Percentiles rank a stretch among this genome's conserved stretches.
Conservation (phyloP, 2,888 invertebrate species). For the Magallana nippona region DNA sequence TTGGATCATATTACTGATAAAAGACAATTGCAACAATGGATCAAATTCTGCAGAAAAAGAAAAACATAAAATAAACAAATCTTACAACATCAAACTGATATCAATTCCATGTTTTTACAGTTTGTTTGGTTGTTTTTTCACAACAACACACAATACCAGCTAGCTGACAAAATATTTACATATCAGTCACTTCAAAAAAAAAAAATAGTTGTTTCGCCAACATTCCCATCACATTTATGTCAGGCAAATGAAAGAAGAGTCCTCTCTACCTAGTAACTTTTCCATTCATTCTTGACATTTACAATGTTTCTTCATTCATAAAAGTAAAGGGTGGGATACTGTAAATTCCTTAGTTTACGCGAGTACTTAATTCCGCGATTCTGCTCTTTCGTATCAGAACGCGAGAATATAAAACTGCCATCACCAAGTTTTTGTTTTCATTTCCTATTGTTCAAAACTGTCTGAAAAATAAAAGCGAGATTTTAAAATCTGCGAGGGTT, state of each 20-base stretch:
- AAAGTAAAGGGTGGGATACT: background rate
- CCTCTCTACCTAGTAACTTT: background rate
- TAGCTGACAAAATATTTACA: background rate
- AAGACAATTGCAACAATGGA: background rate
- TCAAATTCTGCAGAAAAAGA: background rate
- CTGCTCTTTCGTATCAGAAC: no score
- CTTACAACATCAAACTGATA: background rate
- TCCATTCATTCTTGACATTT: background rate
- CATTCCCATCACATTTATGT: background rate
- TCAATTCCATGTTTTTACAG: background rate
- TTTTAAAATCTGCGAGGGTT: no score
- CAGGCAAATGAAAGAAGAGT: background rate
- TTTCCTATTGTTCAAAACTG: no score
- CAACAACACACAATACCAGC: background rate
- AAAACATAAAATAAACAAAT: background rate
- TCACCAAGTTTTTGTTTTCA: no score
- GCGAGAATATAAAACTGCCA: no score
- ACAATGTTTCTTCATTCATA: background rate
- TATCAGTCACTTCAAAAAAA: background rate
- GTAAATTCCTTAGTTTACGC: no score
- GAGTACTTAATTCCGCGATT: no score
- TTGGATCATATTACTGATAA: no score
- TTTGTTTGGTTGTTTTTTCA: constrained; percentile 3
- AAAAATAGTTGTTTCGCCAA: background rate
- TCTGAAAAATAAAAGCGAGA: no score